Evolutionary conservation across 2,888 invertebrate species (phyloP).

Genomic region (Eupithecia inturbata): DNA sequence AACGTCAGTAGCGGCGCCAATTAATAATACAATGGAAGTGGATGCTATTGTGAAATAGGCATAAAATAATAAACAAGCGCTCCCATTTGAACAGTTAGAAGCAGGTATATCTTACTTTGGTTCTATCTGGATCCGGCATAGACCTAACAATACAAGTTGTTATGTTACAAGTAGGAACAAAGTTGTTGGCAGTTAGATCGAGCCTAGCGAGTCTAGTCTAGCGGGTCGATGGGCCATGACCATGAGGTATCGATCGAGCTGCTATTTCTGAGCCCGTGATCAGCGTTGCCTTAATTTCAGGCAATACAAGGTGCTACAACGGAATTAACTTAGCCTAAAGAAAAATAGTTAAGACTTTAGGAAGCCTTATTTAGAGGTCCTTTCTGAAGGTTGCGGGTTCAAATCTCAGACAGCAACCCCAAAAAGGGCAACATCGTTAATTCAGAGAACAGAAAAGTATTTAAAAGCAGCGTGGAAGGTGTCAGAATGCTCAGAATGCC

Average conservation of each 20-base stretch:
- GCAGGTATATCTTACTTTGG: slow-evolving; percentile 34
- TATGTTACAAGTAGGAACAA: not conserved
- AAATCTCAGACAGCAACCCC: not conserved
- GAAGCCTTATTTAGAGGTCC: not conserved
- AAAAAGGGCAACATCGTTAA: not conserved
- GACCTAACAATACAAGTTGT: slow-evolving; percentile 29
- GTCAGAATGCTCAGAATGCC: not conserved
- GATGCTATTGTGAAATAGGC: not conserved
- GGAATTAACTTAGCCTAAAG: not conserved
- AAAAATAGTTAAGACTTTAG: not conserved
- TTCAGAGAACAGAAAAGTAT: not conserved
- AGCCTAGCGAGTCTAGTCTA: not conserved
- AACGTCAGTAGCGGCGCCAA: not conserved
- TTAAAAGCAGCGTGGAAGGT: not conserved
- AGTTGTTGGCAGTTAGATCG: not conserved
- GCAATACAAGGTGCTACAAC: not conserved
- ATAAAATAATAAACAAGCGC: not conserved
- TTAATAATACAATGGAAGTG: not conserved
- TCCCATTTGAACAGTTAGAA: not conserved
- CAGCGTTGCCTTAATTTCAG: slow-evolving; percentile 2
- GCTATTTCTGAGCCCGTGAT: slow-evolving; percentile 27
- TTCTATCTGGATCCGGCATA: slow-evolving; percentile 35
- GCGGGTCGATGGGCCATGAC: slow-evolving; percentile 30
- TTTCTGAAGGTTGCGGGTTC: not conserved
- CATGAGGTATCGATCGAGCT: slow-evolving; percentile 26